Conservation (phyloP, 2,888 invertebrate species). For the Xanthorhoe spadicearia region DNA sequence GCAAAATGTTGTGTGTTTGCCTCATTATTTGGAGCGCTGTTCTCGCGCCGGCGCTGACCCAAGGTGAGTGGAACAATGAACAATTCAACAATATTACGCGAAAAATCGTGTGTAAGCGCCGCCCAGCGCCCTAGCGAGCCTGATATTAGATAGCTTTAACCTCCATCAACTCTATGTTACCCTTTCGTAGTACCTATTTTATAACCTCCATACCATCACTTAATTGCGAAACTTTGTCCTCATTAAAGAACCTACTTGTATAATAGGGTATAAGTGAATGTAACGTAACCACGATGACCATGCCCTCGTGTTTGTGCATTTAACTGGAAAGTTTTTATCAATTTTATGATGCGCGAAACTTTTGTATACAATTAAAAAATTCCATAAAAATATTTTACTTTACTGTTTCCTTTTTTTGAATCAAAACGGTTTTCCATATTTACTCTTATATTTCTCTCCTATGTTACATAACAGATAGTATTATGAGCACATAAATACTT, state of each 20-base stretch:
- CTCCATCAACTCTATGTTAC: conserved; percentile 37
- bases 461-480: too few species aligned
- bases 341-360: conserved; percentile 31
- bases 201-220: too few species aligned
- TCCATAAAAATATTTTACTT: background rate
- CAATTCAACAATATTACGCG: conserved; percentile 43
- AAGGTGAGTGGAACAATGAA: conserved; percentile 79
- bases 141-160: conserved; percentile 48
- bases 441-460: too few species aligned
- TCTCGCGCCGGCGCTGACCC: conserved; percentile 70
- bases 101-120: conserved; percentile 44
- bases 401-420: background rate
- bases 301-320: conserved; percentile 27
- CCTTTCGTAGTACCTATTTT: background rate
- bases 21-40: conserved; percentile 77
- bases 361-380: background rate
- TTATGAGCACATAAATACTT: too few species aligned
- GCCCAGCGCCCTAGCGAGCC: conserved; percentile 32
- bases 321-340: conserved; percentile 26
- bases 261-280: conserved; percentile 27
- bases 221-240: conserved; percentile 38
- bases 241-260: background rate
- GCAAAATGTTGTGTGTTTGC: conserved; percentile 74
- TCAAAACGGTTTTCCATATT: too few species aligned
- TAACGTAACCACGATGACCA: conserved; percentile 30